A percentile compares a stretch with the other conserved stretches of the same genome.
These are phyloP conservation scores for Natator depressus DNA, from an alignment of 2,113 vertebrate species.

Conservation along the genomic window DNA sequence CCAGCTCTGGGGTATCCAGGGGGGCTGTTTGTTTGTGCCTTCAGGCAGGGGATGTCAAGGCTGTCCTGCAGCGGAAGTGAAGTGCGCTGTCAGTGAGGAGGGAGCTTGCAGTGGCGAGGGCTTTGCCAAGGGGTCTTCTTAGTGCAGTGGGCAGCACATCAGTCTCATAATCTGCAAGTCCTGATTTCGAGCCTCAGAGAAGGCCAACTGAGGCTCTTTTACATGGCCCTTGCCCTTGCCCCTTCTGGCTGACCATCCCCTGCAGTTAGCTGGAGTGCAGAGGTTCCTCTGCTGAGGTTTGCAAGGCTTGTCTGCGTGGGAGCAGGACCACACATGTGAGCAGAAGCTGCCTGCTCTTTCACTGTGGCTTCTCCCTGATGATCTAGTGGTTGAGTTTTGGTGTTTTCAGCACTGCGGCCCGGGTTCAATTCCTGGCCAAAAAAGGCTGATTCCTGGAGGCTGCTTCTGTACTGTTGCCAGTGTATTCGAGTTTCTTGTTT, in stretches of 20 bases:
- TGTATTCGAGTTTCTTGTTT: background rate
- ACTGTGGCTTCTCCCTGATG: background rate
- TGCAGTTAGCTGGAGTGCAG: background rate
- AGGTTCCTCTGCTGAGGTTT: background rate
- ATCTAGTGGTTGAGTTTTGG: background rate
- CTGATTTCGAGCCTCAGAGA: constrained; percentile 66
- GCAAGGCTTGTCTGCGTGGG: too few species aligned
- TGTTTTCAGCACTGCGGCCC: background rate
- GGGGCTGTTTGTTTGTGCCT: too few species aligned
- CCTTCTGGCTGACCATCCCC: too few species aligned
- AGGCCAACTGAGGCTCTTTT: background rate
- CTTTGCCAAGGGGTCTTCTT: constrained; percentile 12
- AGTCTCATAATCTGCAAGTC: constrained; percentile 70
- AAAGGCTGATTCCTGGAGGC: background rate
- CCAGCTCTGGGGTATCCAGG: too few species aligned
- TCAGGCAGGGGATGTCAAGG: too few species aligned
- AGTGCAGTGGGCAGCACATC: constrained; percentile 61
- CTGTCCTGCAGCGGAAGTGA: too few species aligned
- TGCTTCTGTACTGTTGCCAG: too few species aligned
- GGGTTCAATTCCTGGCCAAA: background rate
- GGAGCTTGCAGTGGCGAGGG: too few species aligned
- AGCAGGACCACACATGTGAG: background rate
- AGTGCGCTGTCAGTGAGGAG: too few species aligned
- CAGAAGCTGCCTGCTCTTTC: background rate
- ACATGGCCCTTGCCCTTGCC: too few species aligned